A percentile compares a stretch with the other conserved stretches of the same genome.
Conservation (phyloP, 2,113 vertebrate genomes). For the Chloroceryle aenea region DNA sequence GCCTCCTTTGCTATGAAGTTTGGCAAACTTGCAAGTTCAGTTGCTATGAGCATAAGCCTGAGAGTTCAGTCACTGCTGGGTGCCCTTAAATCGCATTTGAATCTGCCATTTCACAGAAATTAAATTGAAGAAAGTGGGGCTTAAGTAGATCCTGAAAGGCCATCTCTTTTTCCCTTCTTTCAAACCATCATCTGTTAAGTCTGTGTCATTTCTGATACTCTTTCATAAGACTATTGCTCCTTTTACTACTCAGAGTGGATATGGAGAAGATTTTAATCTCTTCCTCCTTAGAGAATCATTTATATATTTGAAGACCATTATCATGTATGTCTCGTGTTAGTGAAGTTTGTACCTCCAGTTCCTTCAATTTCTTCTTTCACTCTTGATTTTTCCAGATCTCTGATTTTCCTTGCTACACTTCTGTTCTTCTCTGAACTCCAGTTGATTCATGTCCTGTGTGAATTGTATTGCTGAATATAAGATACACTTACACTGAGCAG, state of each 20-base stretch:
- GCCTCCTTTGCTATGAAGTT: background rate
- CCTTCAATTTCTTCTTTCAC: background rate
- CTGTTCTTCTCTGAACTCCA: background rate
- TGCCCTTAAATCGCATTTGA: background rate
- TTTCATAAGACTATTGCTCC: background rate
- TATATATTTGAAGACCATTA: background rate
- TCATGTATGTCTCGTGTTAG: background rate
- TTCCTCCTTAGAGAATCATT: background rate
- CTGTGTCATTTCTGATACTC: background rate
- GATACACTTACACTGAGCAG: background rate
- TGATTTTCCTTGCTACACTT: background rate
- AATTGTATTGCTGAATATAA: background rate
- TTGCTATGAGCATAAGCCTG: background rate
- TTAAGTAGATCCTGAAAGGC: background rate
- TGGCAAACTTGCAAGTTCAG: background rate
- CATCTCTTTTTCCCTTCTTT: background rate
- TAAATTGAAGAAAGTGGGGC: background rate
- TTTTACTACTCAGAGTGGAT: background rate
- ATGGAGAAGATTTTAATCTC: background rate
- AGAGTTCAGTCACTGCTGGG: background rate
- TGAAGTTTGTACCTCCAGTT: background rate
- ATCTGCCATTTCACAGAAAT: background rate
- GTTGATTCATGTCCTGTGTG: background rate
- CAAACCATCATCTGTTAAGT: background rate
- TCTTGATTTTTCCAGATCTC: background rate